Percentiles rank a stretch among this genome's conserved stretches.
Evolutionary conservation across 2,888 invertebrate species (phyloP).

Genomic region (Lacanobia wlatinum): DNA sequence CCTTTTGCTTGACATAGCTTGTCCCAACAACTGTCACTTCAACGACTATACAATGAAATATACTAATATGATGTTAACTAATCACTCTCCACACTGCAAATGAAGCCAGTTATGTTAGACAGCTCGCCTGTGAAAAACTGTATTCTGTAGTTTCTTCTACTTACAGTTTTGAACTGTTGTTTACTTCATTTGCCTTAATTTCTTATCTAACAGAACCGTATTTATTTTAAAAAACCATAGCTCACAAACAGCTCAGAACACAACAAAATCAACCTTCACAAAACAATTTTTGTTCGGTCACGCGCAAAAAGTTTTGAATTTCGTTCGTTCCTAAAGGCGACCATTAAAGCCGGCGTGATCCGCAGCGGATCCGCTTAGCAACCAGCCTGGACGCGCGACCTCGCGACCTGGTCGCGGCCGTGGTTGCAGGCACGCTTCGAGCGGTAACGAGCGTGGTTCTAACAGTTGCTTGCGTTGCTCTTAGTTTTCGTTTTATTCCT

Average conservation of each 20-base stretch:
- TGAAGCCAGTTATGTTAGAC: no score
- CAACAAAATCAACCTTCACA: constrained; percentile 20
- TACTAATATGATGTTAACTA: no score
- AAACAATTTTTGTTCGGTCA: constrained; percentile 40
- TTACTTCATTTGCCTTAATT: no score
- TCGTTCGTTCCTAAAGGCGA: constrained; percentile 5
- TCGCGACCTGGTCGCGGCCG: not conserved
- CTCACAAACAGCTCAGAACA: constrained; percentile 9
- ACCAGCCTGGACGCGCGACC: constrained; percentile 6
- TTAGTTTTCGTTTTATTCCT: constrained; percentile 7
- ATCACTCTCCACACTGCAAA: no score
- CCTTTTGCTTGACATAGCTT: no score
- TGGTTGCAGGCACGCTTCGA: constrained; percentile 1
- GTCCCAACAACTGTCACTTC: no score
- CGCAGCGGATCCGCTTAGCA: constrained; percentile 26
- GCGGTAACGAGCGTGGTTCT: constrained; percentile 19
- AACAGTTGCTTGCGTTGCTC: constrained; percentile 19
- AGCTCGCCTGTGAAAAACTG: no score
- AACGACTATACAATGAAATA: no score
- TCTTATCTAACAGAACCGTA: not conserved
- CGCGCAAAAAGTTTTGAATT: constrained; percentile 38
- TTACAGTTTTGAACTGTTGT: no score
- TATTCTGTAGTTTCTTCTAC: no score
- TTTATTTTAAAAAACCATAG: constrained; percentile 17
- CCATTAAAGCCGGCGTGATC: constrained; percentile 34